A percentile compares a stretch with the other conserved stretches of the same genome.
These are phyloP conservation scores for Erethizon dorsatum DNA, from an alignment of 2,797 vertebrate genomes.

Conservation along the genomic window DNA sequence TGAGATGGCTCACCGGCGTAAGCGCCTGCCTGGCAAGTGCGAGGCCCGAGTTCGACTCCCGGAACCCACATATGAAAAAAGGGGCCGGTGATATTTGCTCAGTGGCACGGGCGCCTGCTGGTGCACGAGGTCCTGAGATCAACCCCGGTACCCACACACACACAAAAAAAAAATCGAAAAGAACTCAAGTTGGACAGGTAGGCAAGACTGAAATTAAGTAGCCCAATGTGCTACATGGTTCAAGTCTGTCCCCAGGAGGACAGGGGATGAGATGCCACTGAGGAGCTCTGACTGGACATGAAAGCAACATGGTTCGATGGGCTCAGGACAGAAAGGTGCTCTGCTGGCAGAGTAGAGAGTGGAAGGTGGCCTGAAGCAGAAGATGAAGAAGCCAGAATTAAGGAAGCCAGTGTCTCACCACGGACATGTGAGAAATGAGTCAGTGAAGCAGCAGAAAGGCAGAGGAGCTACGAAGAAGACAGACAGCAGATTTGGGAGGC, in stretches of 20 bases:
- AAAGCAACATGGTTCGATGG: not conserved
- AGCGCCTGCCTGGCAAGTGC: too few relatives aligned
- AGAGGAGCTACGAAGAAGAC: not conserved
- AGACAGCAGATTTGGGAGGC: not conserved
- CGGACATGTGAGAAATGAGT: not conserved
- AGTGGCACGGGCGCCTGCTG: too few relatives aligned
- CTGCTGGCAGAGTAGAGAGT: not conserved
- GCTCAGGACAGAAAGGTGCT: not conserved
- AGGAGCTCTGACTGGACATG: not conserved
- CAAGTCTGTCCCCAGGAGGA: not conserved
- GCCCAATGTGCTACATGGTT: not conserved
- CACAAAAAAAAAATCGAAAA: not conserved
- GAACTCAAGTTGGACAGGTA: not conserved
- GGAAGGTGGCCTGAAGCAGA: not conserved
- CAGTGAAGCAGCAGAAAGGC: not conserved
- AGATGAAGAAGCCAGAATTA: conserved; percentile 31
- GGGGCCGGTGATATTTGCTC: too few relatives aligned
- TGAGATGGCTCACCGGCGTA: too few relatives aligned
- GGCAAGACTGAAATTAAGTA: not conserved
- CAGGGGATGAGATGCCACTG: not conserved
- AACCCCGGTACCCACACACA: too few relatives aligned
- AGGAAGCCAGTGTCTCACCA: not conserved
- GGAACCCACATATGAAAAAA: too few relatives aligned
- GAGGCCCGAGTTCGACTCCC: too few relatives aligned
- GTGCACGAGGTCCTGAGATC: too few relatives aligned